Conservation (phyloP, 2,888 invertebrate species). For the Erebia epiphron region DNA sequence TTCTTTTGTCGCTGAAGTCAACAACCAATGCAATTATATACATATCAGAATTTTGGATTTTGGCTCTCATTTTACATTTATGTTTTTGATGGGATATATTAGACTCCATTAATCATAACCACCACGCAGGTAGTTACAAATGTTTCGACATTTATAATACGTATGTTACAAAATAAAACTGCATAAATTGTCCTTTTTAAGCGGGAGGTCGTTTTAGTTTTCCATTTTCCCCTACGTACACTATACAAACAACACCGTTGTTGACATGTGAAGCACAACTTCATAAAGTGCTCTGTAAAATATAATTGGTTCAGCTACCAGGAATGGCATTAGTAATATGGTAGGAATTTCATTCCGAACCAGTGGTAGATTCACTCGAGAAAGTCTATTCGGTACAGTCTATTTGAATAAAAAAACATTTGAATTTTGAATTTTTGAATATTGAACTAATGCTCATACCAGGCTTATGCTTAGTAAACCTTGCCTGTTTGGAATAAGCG, state of each 20-base stretch:
- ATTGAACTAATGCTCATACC: neutral
- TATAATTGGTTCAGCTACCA: conserved; percentile 19
- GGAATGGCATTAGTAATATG: no score
- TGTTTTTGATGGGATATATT: no score
- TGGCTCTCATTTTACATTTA: no score
- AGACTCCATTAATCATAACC: conserved; percentile 20
- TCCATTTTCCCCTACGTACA: conserved; percentile 12
- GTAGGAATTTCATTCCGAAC: no score
- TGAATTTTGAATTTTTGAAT: no score
- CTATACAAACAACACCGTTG: conserved; percentile 3
- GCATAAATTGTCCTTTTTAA: conserved; percentile 13
- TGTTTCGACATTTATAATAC: neutral
- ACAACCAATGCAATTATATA: no score
- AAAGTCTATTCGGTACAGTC: no score
- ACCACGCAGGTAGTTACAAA: conserved; percentile 3
- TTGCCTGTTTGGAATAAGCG: neutral
- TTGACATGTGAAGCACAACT: conserved; percentile 16
- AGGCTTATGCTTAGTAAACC: neutral
- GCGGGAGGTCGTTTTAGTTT: conserved; percentile 12
- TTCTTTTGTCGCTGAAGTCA: no score
- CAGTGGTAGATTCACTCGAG: no score
- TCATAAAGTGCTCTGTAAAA: conserved; percentile 14
- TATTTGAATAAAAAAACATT: no score
- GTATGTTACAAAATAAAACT: neutral
- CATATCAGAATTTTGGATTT: no score